Conservation (phyloP, 2,888 invertebrate species). For the Mimumesa dahlbomi region DNA sequence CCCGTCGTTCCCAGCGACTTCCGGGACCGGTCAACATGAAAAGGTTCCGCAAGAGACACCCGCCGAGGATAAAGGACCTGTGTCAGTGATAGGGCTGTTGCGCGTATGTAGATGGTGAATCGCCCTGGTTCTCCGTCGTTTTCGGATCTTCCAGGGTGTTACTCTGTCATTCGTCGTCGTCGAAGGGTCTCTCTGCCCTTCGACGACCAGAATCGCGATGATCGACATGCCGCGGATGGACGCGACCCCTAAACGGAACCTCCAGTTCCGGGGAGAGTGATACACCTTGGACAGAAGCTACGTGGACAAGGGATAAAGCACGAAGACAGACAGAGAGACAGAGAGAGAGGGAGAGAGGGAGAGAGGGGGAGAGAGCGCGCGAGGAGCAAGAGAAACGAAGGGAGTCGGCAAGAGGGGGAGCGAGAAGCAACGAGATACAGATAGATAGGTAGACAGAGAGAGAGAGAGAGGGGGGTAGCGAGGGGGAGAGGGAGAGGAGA, state of each 20-base stretch:
- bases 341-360: neutral
- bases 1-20: neutral
- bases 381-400: conserved; percentile 4
- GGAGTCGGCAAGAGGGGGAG: neutral
- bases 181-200: conserved; percentile 15
- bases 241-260: conserved; percentile 14
- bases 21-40: conserved; percentile 48
- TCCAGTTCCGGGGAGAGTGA: conserved; percentile 20
- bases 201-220: conserved; percentile 13
- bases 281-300: too few species aligned
- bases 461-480: neutral
- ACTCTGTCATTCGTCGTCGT: neutral
- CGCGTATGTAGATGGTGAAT: conserved; percentile 37
- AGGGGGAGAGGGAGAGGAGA: neutral
- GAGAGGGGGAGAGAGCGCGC: conserved; percentile 3
- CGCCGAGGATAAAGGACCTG: conserved; percentile 61
- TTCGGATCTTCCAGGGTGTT: neutral
- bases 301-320: neutral
- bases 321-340: neutral
- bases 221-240: conserved; percentile 39
- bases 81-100: conserved; percentile 48
- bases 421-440: conserved; percentile 1
- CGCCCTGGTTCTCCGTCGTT: conserved; percentile 26
- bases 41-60: conserved; percentile 71
- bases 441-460: neutral